phyloP scores from a whole-genome alignment of 2,113 vertebrate species.

The Coptodon rendalli region DNA sequence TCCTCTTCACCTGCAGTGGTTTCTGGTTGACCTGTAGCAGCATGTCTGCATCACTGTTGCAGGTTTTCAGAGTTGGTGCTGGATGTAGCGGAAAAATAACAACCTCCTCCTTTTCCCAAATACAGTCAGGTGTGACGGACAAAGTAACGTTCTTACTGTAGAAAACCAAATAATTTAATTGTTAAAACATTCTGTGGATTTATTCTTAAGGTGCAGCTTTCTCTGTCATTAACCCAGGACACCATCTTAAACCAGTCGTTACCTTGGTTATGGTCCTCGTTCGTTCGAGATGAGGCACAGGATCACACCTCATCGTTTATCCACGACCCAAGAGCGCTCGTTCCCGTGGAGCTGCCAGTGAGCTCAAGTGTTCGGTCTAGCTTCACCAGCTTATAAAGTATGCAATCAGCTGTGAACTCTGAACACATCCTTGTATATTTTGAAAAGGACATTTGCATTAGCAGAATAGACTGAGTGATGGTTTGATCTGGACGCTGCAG shows the following conservation, averaged over 20 bases:
- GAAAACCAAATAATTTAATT: background rate
- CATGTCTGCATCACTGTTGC: background rate
- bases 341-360: background rate
- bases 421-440: background rate
- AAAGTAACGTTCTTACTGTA: background rate
- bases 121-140: background rate
- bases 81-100: background rate
- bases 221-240: background rate
- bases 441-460: accelerated
- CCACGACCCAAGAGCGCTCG: background rate
- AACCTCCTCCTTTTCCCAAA: background rate
- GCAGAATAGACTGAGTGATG: background rate
- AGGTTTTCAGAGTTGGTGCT: background rate
- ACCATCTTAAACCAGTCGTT: background rate
- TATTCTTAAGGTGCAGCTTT: background rate
- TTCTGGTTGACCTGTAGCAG: background rate
- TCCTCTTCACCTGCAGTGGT: background rate
- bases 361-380: background rate
- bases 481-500: background rate
- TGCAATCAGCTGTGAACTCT: background rate
- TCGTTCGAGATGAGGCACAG: background rate
- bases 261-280: background rate
- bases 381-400: background rate
- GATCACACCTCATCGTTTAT: background rate
- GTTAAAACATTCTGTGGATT: background rate